A percentile compares a stretch with the other conserved stretches of the same genome.
phyloP scores from a whole-genome alignment of 2,113 vertebrate species.

The Hippopotamus amphibius region DNA sequence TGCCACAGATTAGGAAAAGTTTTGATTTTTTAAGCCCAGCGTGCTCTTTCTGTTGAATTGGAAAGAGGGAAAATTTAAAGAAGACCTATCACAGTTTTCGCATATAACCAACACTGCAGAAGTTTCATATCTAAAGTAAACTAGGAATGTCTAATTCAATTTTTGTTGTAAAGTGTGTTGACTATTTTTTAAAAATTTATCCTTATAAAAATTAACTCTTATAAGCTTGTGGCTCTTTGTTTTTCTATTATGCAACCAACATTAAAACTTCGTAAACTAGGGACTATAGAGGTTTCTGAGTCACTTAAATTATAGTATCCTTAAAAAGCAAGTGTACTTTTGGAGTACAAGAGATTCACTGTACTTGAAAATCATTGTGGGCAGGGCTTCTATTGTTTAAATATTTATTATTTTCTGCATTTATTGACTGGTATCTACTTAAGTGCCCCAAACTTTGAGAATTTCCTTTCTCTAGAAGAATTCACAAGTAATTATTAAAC shows the following conservation, averaged over 20 bases:
- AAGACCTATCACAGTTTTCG: neutral
- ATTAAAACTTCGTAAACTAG: conserved; percentile 6
- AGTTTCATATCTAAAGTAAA: conserved; percentile 29
- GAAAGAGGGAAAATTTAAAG: conserved; percentile 16
- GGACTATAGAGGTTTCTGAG: neutral
- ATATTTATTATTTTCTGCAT: neutral
- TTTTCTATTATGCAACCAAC: neutral
- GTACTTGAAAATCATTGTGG: neutral
- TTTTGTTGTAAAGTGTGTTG: neutral
- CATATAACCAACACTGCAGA: neutral
- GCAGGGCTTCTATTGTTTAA: conserved; percentile 20
- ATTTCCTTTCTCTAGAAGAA: conserved; percentile 38
- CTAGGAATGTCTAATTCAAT: neutral
- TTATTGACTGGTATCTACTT: conserved; percentile 17
- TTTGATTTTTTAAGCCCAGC: neutral
- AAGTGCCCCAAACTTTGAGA: neutral
- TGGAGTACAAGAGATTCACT: neutral
- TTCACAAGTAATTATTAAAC: conserved; percentile 47
- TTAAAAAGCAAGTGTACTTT: conserved; percentile 25
- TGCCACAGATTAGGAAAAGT: neutral
- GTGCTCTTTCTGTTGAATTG: neutral
- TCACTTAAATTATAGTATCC: neutral
- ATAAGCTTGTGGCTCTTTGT: neutral
- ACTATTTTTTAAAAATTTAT: neutral
- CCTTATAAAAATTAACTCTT: conserved; percentile 16